Evolutionary conservation across 2,797 vertebrate species (phyloP).

Genomic region (Ataeniobius toweri): DNA sequence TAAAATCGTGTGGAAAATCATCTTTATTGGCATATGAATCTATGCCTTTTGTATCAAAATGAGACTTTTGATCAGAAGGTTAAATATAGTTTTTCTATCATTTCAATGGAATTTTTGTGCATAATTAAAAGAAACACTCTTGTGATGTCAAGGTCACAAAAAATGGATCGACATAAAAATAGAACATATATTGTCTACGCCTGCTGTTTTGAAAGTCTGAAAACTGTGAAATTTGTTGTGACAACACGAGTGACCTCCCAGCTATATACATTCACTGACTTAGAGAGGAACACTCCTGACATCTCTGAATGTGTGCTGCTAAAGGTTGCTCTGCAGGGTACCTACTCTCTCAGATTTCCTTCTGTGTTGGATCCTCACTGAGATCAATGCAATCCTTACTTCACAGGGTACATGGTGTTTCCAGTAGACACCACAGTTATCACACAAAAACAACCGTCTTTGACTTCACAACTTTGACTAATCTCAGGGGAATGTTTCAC

Average conservation of each 20-base stretch:
- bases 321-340: slow-evolving; percentile 63
- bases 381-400: slow-evolving; percentile 71
- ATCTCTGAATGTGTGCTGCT: slow-evolving; percentile 46
- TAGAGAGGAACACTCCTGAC: slow-evolving; percentile 20
- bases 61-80: not conserved
- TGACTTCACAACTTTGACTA: slow-evolving; percentile 53
- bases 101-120: not conserved
- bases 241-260: slow-evolving; percentile 14
- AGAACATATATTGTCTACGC: not conserved
- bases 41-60: not conserved
- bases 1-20: too few species aligned
- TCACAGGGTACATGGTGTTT: slow-evolving; percentile 73
- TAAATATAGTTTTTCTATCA: too few species aligned
- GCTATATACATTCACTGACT: slow-evolving; percentile 19
- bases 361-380: slow-evolving; percentile 52
- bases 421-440: slow-evolving; percentile 52
- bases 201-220: not conserved
- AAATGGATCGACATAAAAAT: not conserved
- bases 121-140: not conserved
- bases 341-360: slow-evolving; percentile 53
- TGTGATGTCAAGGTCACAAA: not conserved
- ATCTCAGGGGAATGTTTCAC: slow-evolving; percentile 71
- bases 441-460: slow-evolving; percentile 65
- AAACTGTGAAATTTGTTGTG: slow-evolving; percentile 10
- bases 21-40: too few species aligned